phyloP scores from a whole-genome alignment of 2,797 vertebrate species.

The Erpetoichthys calabaricus region DNA sequence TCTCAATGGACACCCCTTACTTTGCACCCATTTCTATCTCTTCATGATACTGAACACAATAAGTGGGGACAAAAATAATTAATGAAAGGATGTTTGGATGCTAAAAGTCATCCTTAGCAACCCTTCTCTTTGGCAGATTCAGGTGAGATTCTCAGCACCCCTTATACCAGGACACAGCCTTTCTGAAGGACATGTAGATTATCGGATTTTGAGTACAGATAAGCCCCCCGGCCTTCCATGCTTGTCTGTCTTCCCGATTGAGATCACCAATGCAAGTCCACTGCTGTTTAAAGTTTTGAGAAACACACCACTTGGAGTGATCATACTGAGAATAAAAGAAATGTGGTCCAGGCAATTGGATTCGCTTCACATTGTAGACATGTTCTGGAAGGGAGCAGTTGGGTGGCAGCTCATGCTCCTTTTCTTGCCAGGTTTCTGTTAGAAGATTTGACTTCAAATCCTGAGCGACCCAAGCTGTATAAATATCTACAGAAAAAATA shows the following conservation, averaged over 20 bases:
- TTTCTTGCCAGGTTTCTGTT: slow-evolving; percentile 68
- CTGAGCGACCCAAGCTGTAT: slow-evolving; percentile 75
- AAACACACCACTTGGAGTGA: slow-evolving; percentile 88
- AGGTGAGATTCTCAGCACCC: slow-evolving; percentile 29
- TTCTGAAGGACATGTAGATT: slow-evolving; percentile 65
- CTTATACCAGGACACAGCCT: slow-evolving; percentile 46
- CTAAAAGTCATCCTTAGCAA: too few relatives aligned
- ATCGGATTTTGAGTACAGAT: slow-evolving; percentile 58
- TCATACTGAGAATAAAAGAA: slow-evolving; percentile 58
- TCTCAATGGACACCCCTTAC: too few relatives aligned
- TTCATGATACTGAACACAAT: too few relatives aligned
- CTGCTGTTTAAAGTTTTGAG: slow-evolving; percentile 31
- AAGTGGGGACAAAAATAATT: too few relatives aligned
- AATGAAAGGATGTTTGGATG: too few relatives aligned
- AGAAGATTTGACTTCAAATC: slow-evolving; percentile 58
- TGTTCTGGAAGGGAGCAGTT: slow-evolving; percentile 77
- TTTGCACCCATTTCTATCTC: too few relatives aligned
- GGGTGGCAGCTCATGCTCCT: slow-evolving; percentile 50
- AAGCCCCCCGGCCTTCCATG: slow-evolving; percentile 68
- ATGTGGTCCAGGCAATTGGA: slow-evolving; percentile 35
- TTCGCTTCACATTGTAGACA: slow-evolving; percentile 58
- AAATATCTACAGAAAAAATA: slow-evolving; percentile 58
- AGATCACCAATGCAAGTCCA: slow-evolving; percentile 80
- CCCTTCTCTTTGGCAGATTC: too few relatives aligned
- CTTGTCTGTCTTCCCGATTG: slow-evolving; percentile 61